These are phyloP conservation scores for Lytechinus pictus DNA, from an alignment of 35 echinoderm and acorn worm genomes.

Conservation along the genomic window DNA sequence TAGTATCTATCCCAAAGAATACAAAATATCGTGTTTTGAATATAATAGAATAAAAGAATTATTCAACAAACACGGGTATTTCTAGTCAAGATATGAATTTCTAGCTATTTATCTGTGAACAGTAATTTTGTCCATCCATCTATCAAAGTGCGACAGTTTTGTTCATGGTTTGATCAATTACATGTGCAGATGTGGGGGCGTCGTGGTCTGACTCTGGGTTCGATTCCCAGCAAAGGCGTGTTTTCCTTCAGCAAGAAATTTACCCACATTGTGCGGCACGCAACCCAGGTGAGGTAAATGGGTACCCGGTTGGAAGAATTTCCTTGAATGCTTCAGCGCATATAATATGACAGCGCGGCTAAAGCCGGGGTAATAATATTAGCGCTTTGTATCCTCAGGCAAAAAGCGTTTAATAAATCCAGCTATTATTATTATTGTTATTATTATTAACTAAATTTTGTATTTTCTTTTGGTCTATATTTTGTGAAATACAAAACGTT, in stretches of 20 bases:
- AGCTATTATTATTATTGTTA: too few relatives aligned
- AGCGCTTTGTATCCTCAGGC: background rate
- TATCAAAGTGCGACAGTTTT: background rate
- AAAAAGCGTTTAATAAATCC: too few relatives aligned
- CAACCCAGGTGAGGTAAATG: too few relatives aligned
- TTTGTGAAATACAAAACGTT: background rate
- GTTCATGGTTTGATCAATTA: background rate
- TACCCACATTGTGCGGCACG: too few relatives aligned
- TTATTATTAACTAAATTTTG: background rate
- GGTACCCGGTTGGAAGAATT: too few relatives aligned
- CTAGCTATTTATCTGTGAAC: background rate
- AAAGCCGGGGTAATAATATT: background rate
- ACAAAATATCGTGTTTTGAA: background rate
- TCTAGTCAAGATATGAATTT: background rate
- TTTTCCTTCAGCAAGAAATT: too few relatives aligned
- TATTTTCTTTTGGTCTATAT: too few relatives aligned
- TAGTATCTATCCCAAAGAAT: background rate
- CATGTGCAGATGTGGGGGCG: too few relatives aligned
- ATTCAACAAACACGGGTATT: background rate
- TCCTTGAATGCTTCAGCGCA: too few relatives aligned
- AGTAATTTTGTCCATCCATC: background rate
- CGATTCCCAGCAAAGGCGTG: too few relatives aligned
- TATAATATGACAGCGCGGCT: too few relatives aligned
- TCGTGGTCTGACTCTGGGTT: too few relatives aligned
- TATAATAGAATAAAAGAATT: background rate